These are phyloP conservation scores for Emydocephalus ijimae DNA, from an alignment of 2,113 vertebrate species.

Conservation along the genomic window DNA sequence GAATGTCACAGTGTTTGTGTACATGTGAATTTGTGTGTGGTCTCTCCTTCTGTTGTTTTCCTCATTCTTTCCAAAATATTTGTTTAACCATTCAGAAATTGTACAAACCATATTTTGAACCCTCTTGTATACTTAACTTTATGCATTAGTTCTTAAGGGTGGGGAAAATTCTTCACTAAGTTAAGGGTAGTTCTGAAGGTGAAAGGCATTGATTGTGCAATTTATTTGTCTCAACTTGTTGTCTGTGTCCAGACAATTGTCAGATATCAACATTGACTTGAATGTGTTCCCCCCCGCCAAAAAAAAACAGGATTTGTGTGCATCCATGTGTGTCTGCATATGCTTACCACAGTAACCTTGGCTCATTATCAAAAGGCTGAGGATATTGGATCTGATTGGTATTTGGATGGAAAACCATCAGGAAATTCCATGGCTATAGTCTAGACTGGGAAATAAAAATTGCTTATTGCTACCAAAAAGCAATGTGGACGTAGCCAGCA, in stretches of 20 bases:
- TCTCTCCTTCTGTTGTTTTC: not conserved
- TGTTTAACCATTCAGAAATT: not conserved
- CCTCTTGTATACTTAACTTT: not conserved
- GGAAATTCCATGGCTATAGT: not conserved
- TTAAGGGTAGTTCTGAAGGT: not conserved
- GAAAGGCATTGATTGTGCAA: not conserved
- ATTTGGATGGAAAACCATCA: not conserved
- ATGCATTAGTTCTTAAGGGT: not conserved
- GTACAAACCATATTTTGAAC: not conserved
- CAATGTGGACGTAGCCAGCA: not conserved
- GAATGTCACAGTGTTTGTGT: not conserved
- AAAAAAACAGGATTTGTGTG: not conserved
- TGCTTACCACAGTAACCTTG: not conserved
- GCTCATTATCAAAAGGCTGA: not conserved
- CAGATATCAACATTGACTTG: not conserved
- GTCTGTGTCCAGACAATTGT: not conserved
- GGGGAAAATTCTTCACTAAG: too few species aligned
- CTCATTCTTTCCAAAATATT: not conserved
- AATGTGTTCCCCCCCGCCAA: not conserved
- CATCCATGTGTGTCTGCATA: not conserved
- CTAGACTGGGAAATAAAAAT: not conserved
- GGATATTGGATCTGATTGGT: not conserved
- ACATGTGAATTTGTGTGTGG: not conserved
- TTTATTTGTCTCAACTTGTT: not conserved
- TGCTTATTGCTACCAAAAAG: not conserved